Conservation (phyloP, 2,113 vertebrate species). For the Boleophthalmus pectinirostris region DNA sequence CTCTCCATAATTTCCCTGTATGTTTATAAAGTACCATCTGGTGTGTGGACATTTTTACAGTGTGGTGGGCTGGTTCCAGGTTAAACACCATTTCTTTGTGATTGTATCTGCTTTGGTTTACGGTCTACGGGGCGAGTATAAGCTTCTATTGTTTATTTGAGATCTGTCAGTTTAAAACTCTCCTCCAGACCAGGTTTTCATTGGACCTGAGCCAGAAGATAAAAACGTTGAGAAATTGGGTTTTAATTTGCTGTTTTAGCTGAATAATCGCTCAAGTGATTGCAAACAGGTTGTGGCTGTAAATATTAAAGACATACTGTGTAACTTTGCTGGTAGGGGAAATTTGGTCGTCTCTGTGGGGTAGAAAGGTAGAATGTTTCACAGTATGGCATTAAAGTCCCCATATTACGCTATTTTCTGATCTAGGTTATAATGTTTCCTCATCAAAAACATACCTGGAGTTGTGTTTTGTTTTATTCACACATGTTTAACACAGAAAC, state of each 20-base stretch:
- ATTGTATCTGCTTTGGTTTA: slow-evolving; percentile 1
- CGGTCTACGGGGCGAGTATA: neutral
- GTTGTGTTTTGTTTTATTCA: too few species aligned
- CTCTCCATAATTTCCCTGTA: neutral
- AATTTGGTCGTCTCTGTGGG: too few species aligned
- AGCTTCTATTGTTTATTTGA: slow-evolving; percentile 1
- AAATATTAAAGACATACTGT: neutral
- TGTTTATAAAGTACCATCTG: slow-evolving; percentile 10
- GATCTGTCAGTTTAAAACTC: neutral
- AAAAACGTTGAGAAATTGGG: neutral
- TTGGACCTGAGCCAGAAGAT: neutral
- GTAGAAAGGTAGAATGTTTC: too few species aligned
- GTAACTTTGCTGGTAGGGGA: too few species aligned
- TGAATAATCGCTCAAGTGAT: neutral
- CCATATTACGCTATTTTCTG: too few species aligned
- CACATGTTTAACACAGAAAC: too few species aligned
- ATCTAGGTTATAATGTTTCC: too few species aligned
- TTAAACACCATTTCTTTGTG: slow-evolving; percentile 2
- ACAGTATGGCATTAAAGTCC: too few species aligned
- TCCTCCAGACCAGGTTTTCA: neutral
- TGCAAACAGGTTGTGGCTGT: neutral
- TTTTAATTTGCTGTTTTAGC: neutral
- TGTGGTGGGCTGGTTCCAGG: neutral
- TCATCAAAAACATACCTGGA: too few species aligned
- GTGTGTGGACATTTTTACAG: neutral